These are phyloP conservation scores for Nyctereutes procyonoides DNA, from an alignment of 2,113 vertebrate species.

Conservation along the genomic window DNA sequence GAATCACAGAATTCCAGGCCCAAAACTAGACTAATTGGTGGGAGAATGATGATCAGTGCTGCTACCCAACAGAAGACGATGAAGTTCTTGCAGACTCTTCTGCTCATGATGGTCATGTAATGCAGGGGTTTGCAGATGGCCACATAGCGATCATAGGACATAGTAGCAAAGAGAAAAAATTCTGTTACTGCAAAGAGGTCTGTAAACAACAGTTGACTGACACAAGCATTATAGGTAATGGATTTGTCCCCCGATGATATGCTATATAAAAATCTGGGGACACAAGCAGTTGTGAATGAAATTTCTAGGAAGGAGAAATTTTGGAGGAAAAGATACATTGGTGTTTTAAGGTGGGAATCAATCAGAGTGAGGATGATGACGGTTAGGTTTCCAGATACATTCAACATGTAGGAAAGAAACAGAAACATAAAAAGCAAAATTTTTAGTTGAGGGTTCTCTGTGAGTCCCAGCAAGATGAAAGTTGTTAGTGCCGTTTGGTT, in stretches of 20 bases:
- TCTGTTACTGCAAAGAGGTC: constrained; percentile 66
- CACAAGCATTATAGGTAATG: constrained; percentile 67
- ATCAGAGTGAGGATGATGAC: constrained; percentile 50
- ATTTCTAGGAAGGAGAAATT: constrained; percentile 75
- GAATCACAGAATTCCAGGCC: constrained; percentile 69
- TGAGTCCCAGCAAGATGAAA: constrained; percentile 79
- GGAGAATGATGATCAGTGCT: constrained; percentile 41
- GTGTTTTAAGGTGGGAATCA: constrained; percentile 70
- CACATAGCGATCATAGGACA: constrained; percentile 73
- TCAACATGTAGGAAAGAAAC: constrained; percentile 55
- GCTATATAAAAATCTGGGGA: constrained; percentile 75
- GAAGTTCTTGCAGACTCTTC: constrained; percentile 39
- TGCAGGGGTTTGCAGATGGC: constrained; percentile 76
- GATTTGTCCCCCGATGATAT: constrained; percentile 58
- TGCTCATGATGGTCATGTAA: constrained; percentile 63
- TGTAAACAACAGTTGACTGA: constrained; percentile 68
- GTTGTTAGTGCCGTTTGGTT: constrained; percentile 55
- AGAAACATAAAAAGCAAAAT: constrained; percentile 47
- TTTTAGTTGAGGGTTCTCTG: constrained; percentile 58
- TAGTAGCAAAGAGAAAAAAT: constrained; percentile 70
- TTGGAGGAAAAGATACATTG: constrained; percentile 71
- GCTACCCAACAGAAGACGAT: constrained; percentile 49
- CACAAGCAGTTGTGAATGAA: constrained; percentile 63
- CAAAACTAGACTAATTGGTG: background rate
- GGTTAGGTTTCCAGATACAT: constrained; percentile 47